Conservation (phyloP, 1,140 invertebrate genomes). For the Meloidogyne exigua region DNA sequence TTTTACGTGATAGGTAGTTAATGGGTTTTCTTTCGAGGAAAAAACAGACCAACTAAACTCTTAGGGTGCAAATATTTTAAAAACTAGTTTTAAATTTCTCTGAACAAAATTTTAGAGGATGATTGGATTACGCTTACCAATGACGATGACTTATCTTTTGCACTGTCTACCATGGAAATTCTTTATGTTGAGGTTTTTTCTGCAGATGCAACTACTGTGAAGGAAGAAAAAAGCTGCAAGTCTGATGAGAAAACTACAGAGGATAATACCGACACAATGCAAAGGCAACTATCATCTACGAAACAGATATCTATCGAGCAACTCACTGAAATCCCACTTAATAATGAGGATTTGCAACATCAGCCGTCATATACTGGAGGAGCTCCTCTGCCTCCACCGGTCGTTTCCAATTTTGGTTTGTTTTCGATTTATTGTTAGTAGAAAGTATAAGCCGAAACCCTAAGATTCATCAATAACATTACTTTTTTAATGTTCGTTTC, state of each 20-base stretch:
- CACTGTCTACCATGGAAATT: conserved; percentile 32
- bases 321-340: not conserved
- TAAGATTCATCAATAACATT: no score
- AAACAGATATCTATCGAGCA: not conserved
- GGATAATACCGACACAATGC: not conserved
- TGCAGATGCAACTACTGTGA: not conserved
- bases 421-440: not conserved
- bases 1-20: no score
- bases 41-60: no score
- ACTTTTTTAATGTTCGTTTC: no score
- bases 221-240: not conserved
- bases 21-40: no score
- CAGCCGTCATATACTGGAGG: not conserved
- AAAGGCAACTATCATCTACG: not conserved
- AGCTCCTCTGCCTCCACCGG: not conserved
- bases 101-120: conserved; percentile 37
- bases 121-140: conserved; percentile 52
- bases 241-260: not conserved
- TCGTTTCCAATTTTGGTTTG: not conserved
- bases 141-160: conserved; percentile 48
- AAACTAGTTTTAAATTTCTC: no score
- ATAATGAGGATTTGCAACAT: not conserved
- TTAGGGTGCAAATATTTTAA: no score
- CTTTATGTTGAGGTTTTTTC: conserved; percentile 39
- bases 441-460: no score